Conservation (phyloP, 1,140 invertebrate genomes). For the Drosophila truncata region DNA sequence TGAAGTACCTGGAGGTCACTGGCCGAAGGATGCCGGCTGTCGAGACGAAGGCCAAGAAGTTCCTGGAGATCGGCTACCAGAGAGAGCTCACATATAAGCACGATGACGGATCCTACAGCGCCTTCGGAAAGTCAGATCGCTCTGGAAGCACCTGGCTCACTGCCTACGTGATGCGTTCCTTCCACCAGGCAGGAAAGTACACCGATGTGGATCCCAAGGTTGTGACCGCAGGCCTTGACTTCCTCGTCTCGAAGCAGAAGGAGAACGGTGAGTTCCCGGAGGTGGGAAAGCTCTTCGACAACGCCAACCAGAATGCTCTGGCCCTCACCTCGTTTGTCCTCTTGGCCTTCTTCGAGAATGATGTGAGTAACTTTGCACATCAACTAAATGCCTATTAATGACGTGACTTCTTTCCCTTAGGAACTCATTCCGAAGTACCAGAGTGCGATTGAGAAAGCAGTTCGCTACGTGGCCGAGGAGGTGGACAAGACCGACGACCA, state of each 20-base stretch:
- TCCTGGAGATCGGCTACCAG: slow-evolving; percentile 96
- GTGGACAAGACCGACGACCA: slow-evolving; percentile 90
- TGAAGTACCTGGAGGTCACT: slow-evolving; percentile 89
- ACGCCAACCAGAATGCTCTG: slow-evolving; percentile 86
- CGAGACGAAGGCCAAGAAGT: slow-evolving; percentile 88
- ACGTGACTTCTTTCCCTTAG: slow-evolving; percentile 21
- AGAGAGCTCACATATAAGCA: slow-evolving; percentile 96
- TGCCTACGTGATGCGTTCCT: slow-evolving; percentile 95
- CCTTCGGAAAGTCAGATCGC: slow-evolving; percentile 93
- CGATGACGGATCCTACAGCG: slow-evolving; percentile 97
- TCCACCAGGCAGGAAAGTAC: slow-evolving; percentile 92
- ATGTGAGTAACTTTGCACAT: slow-evolving; percentile 77
- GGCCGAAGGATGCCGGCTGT: slow-evolving; percentile 55
- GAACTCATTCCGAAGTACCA: slow-evolving; percentile 86
- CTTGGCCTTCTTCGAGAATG: slow-evolving; percentile 92
- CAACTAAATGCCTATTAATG: background rate
- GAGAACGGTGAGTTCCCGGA: slow-evolving; percentile 93
- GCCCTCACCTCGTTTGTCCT: slow-evolving; percentile 94
- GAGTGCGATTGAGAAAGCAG: slow-evolving; percentile 90
- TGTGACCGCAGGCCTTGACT: slow-evolving; percentile 90
- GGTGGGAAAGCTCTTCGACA: slow-evolving; percentile 88
- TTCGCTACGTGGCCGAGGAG: slow-evolving; percentile 92
- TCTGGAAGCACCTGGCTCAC: slow-evolving; percentile 96
- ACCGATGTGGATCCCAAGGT: slow-evolving; percentile 92
- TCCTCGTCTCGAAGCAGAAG: slow-evolving; percentile 89